Evolutionary conservation across 2,888 invertebrate species (phyloP).

Genomic region (Apotomis turbidana): DNA sequence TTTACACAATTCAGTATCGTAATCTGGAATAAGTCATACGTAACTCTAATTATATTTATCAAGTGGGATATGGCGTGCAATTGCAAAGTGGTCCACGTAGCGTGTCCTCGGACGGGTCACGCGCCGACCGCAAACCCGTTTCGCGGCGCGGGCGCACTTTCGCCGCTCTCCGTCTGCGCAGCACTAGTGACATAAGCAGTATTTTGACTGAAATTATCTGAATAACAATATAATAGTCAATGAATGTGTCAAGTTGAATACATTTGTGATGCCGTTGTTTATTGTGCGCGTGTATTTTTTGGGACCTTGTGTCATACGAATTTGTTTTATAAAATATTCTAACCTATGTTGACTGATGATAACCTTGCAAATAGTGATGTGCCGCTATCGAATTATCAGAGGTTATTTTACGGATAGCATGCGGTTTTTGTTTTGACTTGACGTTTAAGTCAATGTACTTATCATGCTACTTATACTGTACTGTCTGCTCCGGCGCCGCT

Average conservation of each 20-base stretch:
- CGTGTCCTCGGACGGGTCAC: slow-evolving; percentile 81
- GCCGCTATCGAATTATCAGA: no score
- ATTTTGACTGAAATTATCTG: not conserved
- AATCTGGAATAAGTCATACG: slow-evolving; percentile 24
- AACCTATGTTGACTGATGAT: no score
- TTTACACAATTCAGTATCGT: slow-evolving; percentile 11
- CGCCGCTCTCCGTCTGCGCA: slow-evolving; percentile 72
- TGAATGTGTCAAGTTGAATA: no score
- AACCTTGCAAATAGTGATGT: no score
- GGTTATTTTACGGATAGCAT: no score
- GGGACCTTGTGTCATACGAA: no score
- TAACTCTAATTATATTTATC: slow-evolving; percentile 33
- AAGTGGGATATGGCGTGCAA: slow-evolving; percentile 43
- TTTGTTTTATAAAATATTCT: no score
- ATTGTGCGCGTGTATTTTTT: no score
- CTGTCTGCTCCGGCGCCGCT: slow-evolving; percentile 62
- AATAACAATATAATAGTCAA: no score
- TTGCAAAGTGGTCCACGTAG: slow-evolving; percentile 62
- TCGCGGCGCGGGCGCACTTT: slow-evolving; percentile 77
- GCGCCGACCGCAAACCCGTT: slow-evolving; percentile 78
- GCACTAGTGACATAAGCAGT: not conserved
- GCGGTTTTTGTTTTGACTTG: not conserved
- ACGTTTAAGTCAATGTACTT: slow-evolving; percentile 12
- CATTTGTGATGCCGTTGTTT: no score
- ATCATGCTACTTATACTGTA: not conserved